A percentile compares a stretch with the other conserved stretches of the same genome.
These are phyloP conservation scores for Nipponacmea schrenckii DNA, from an alignment of 2,888 invertebrate genomes.

Conservation along the genomic window DNA sequence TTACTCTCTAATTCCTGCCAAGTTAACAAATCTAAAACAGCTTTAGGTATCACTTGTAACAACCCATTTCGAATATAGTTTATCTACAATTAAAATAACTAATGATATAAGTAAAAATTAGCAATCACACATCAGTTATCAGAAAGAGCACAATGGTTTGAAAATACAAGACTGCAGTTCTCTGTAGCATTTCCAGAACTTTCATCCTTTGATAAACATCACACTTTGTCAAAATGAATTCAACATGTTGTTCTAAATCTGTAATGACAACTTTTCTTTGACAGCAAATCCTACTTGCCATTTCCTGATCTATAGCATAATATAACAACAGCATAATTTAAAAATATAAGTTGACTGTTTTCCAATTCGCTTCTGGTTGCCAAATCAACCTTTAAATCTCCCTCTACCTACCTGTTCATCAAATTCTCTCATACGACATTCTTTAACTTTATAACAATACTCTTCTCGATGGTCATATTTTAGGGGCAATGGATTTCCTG, in stretches of 20 bases:
- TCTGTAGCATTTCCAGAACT: too few relatives aligned
- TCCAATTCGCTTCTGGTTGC: too few relatives aligned
- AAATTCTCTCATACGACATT: conserved; percentile 59
- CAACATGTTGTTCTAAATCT: too few relatives aligned
- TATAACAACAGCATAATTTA: too few relatives aligned
- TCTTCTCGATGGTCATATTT: conserved; percentile 57
- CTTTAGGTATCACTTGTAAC: conserved; percentile 63
- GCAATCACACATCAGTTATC: background rate
- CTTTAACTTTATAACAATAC: conserved; percentile 57
- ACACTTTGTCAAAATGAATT: too few relatives aligned
- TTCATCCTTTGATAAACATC: too few relatives aligned
- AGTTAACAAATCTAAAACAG: conserved; percentile 63
- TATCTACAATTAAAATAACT: conserved; percentile 40
- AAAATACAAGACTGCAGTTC: background rate
- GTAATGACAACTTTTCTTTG: too few relatives aligned
- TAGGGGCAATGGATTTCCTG: conserved; percentile 49
- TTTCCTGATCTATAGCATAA: too few relatives aligned
- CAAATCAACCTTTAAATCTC: too few relatives aligned
- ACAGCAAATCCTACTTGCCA: too few relatives aligned
- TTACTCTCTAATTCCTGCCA: conserved; percentile 66
- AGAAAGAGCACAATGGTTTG: background rate
- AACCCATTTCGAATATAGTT: conserved; percentile 60
- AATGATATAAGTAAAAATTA: too few relatives aligned
- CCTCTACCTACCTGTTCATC: conserved; percentile 57
- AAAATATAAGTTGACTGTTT: too few relatives aligned